Conservation (phyloP, 2,797 vertebrate genomes). For the Clarias pachynema region DNA sequence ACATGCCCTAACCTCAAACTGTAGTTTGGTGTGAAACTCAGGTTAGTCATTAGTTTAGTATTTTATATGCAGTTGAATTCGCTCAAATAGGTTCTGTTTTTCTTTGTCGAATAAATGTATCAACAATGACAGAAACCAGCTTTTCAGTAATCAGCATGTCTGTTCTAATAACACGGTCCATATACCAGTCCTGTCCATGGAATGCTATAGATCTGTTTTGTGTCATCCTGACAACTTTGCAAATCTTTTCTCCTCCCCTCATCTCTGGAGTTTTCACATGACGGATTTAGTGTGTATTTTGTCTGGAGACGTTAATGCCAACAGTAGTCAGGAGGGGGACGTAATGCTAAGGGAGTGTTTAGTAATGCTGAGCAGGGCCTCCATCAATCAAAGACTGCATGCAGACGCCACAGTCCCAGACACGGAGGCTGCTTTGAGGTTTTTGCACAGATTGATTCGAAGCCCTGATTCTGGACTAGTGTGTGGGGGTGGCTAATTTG, state of each 20-base stretch:
- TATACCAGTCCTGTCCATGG: slow-evolving; percentile 39
- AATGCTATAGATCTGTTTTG: slow-evolving; percentile 45
- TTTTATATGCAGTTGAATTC: not conserved
- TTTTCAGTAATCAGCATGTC: slow-evolving; percentile 38
- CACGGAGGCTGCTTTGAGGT: slow-evolving; percentile 47
- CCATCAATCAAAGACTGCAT: slow-evolving; percentile 47
- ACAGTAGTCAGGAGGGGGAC: slow-evolving; percentile 36
- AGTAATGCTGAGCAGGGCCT: slow-evolving; percentile 49
- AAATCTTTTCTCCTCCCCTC: slow-evolving; percentile 43
- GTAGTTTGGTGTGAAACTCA: slow-evolving; percentile 17
- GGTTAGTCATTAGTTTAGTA: slow-evolving; percentile 5
- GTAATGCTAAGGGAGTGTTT: slow-evolving; percentile 44
- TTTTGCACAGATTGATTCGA: slow-evolving; percentile 35
- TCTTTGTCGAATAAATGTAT: slow-evolving; percentile 24
- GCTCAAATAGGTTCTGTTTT: not conserved
- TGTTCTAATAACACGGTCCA: slow-evolving; percentile 42
- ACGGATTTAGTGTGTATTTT: slow-evolving; percentile 49
- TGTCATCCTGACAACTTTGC: slow-evolving; percentile 36
- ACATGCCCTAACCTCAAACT: slow-evolving; percentile 18
- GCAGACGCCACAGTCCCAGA: slow-evolving; percentile 43
- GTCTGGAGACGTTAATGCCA: slow-evolving; percentile 46
- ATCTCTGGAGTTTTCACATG: slow-evolving; percentile 42
- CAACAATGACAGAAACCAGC: slow-evolving; percentile 38
- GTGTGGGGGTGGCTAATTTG: slow-evolving; percentile 37
- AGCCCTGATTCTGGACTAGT: slow-evolving; percentile 35